phyloP scores from a whole-genome alignment of 2,888 invertebrate genomes.

The Drosophila tripunctata region DNA sequence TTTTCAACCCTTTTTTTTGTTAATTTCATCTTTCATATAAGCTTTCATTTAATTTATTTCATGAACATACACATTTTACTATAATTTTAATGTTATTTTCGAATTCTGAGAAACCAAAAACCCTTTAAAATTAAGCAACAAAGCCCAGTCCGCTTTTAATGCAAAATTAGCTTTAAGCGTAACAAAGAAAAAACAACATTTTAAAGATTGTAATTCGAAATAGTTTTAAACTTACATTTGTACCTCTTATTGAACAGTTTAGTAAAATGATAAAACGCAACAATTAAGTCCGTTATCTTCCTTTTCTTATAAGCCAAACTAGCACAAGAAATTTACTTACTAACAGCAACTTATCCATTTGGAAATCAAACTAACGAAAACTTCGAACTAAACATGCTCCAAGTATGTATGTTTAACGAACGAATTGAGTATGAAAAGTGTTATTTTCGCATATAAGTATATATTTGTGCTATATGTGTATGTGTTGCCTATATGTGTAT shows the following conservation, averaged over 20 bases:
- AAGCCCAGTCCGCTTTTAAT: slow-evolving; percentile 55
- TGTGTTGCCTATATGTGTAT: slow-evolving; percentile 73
- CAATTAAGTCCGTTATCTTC: slow-evolving; percentile 51
- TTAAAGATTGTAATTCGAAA: slow-evolving; percentile 41
- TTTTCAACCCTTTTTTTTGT: neutral
- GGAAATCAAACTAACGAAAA: slow-evolving; percentile 25
- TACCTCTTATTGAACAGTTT: slow-evolving; percentile 57
- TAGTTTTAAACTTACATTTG: slow-evolving; percentile 59
- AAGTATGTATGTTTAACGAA: slow-evolving; percentile 5
- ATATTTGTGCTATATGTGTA: slow-evolving; percentile 56
- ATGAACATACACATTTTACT: slow-evolving; percentile 34
- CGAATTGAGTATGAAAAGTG: slow-evolving; percentile 18
- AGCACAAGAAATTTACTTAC: slow-evolving; percentile 50
- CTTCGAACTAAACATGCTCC: slow-evolving; percentile 11
- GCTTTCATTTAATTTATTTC: slow-evolving; percentile 60
- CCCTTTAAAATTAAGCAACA: slow-evolving; percentile 21
- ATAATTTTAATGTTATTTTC: slow-evolving; percentile 2
- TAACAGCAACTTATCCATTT: slow-evolving; percentile 22
- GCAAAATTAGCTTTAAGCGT: slow-evolving; percentile 57
- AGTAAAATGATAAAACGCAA: slow-evolving; percentile 39
- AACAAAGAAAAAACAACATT: slow-evolving; percentile 23
- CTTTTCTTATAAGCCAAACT: slow-evolving; percentile 35
- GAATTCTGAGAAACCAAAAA: slow-evolving; percentile 55
- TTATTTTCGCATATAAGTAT: slow-evolving; percentile 47
- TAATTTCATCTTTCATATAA: slow-evolving; percentile 42